phyloP scores from a whole-genome alignment of 2,797 vertebrate species.

The Eulemur mongoz region DNA sequence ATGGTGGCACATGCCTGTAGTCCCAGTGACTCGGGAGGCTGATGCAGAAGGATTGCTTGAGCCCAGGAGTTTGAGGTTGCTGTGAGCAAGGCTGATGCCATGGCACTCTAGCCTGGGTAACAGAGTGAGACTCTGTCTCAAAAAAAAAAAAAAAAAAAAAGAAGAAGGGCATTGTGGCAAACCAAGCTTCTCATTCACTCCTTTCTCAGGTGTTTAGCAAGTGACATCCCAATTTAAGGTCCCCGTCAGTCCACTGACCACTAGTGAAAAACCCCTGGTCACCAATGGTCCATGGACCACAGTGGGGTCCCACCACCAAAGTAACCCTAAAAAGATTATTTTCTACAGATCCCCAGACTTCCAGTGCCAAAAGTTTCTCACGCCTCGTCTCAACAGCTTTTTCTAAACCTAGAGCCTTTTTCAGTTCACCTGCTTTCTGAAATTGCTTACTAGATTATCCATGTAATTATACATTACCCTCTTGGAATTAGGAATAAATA shows the following conservation, averaged over 20 bases:
- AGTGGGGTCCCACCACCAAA: not conserved
- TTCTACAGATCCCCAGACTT: not conserved
- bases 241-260: not conserved
- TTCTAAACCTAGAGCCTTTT: not conserved
- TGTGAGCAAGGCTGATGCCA: no score
- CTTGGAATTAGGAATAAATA: not conserved
- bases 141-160: no score
- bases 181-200: not conserved
- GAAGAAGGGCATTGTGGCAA: not conserved
- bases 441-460: not conserved
- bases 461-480: not conserved
- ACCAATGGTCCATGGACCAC: not conserved
- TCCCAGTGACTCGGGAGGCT: no score
- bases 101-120: no score
- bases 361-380: not conserved
- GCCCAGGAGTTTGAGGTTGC: no score
- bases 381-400: not conserved
- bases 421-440: not conserved
- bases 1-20: no score
- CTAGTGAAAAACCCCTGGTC: not conserved
- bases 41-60: no score
- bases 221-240: not conserved
- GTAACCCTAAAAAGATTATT: not conserved
- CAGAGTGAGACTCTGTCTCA: no score
- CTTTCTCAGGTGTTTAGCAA: not conserved